Base-by-base conservation (phyloP, 2,888 invertebrate species). In the Agriopis marginaria region DNA sequence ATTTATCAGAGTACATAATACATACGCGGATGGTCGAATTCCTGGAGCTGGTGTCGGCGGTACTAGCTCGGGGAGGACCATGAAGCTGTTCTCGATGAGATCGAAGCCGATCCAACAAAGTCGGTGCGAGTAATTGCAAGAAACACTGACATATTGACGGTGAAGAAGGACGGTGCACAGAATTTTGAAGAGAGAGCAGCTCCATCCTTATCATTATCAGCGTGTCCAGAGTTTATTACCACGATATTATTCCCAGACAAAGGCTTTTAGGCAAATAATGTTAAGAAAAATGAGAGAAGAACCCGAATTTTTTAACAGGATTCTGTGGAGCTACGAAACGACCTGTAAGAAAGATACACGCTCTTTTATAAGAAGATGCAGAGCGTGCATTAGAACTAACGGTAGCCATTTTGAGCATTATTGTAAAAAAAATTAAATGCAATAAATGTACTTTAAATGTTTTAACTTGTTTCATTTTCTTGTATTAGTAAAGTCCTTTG, bases 151-250 rank as follows among this genome's bases (percentile, higher is more conserved):
- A 50, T 50, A 50, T 50, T 8, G 8, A 50, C 50, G n/a, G n/a
- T n/a, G n/a, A n/a, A n/a, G n/a, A 8, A 50, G 50, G 17, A 50
- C 50, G 50, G 50, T 50, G 9, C 50, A 50, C 50, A 17, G 50
- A 17, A 50, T 50, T 50, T 50, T 50, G 17, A 50, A 50, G 17
- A 7, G 17, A 50, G 17, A 50, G 9, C 17, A 49, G 8, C n/a
- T 17, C 8, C 50, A 50, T 10, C 50, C 17, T 9, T 50, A 50
- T n/a, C 50, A 50, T n/a, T 50, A 17, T 17, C 50, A 50, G 17
- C 17, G 50, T 9, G 8, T 50, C n/a, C 50, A 50, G 17, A 9
- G 50, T 10, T 10, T 50, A 17, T 17, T 50, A 17, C 17, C 50
- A 50, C 50, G 50, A 17, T 17, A 50, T 17, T 17, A 50, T 17